These are phyloP conservation scores for Myrmecophaga tridactyla DNA, from an alignment of 2,113 vertebrate species.

Conservation along the genomic window DNA sequence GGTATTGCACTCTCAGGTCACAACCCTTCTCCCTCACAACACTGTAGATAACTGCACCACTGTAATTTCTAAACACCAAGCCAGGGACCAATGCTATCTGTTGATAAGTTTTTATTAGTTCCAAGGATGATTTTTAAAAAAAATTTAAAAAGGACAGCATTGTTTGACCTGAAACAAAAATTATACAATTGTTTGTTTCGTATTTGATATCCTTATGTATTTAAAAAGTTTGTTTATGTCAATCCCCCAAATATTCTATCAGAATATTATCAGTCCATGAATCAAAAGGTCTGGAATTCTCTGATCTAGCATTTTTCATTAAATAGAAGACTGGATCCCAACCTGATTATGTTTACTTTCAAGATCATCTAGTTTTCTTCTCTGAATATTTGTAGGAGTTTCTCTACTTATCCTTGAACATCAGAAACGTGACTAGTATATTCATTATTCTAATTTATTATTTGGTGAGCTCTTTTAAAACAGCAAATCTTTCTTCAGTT, in stretches of 20 bases:
- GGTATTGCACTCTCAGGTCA: background rate
- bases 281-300: slow-evolving; percentile 3
- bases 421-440: background rate
- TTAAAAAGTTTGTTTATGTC: background rate
- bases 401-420: background rate
- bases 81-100: background rate
- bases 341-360: background rate
- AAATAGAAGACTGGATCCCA: background rate
- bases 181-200: background rate
- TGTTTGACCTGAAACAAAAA: background rate
- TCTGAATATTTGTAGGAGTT: background rate
- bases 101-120: background rate
- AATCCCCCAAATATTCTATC: background rate
- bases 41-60: background rate
- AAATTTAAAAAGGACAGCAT: background rate
- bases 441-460: background rate
- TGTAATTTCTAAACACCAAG: background rate
- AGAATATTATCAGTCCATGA: slow-evolving; percentile 9
- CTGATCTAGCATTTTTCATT: background rate
- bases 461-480: slow-evolving; percentile 23
- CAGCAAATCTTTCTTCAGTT: background rate
- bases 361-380: background rate
- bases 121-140: background rate
- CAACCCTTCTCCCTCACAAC: background rate
- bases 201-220: background rate